Percentiles rank a stretch among this genome's conserved stretches.
These are phyloP conservation scores for Nymphalis polychloros DNA, from an alignment of 2,888 invertebrate genomes.

Conservation along the genomic window DNA sequence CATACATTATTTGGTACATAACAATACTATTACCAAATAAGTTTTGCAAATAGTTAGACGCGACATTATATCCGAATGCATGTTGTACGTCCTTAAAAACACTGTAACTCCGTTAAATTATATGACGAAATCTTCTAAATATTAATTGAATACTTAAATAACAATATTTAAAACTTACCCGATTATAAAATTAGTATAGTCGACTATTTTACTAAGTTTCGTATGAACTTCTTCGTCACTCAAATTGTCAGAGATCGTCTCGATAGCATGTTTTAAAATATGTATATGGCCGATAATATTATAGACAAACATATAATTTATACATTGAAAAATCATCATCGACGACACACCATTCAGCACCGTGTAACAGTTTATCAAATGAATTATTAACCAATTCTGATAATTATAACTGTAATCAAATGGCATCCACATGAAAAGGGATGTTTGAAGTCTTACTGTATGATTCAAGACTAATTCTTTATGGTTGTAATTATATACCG, in stretches of 20 bases:
- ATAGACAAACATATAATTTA: constrained; percentile 48
- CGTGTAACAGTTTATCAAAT: constrained; percentile 41
- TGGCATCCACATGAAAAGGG: constrained; percentile 51
- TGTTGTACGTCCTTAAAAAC: constrained; percentile 47
- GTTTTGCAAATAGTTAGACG: constrained; percentile 52
- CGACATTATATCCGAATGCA: constrained; percentile 51
- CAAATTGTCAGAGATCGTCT: constrained; percentile 35
- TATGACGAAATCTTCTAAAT: background rate
- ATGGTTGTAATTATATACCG: constrained; percentile 44
- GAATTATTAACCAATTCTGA: constrained; percentile 45
- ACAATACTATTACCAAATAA: constrained; percentile 52
- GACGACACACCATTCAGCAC: constrained; percentile 36
- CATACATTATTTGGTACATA: constrained; percentile 51
- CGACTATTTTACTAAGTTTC: constrained; percentile 44
- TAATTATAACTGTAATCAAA: constrained; percentile 51
- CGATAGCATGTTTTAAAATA: constrained; percentile 48
- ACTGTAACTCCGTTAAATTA: constrained; percentile 35
- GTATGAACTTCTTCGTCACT: constrained; percentile 40
- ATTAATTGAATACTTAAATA: background rate
- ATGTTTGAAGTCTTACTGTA: constrained; percentile 47
- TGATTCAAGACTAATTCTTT: constrained; percentile 46
- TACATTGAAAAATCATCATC: constrained; percentile 44
- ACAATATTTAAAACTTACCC: constrained; percentile 41
- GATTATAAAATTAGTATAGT: constrained; percentile 49
- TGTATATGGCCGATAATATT: constrained; percentile 53